Conservation (phyloP, 1,140 invertebrate genomes). For the Macrotrachela quadricornifera region DNA sequence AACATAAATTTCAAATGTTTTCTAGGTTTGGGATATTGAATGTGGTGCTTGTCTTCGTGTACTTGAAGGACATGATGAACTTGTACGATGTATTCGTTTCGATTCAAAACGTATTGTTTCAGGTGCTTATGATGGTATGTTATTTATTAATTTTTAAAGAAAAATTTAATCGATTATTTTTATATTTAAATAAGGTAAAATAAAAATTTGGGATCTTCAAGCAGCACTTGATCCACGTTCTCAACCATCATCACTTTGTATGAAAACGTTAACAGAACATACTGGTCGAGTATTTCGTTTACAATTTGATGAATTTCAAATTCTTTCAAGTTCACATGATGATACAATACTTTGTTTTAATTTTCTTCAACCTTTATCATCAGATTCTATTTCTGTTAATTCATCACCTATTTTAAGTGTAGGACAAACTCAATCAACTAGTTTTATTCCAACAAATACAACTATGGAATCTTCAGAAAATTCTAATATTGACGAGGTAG, state of each 20-base stretch:
- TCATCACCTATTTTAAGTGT: too few relatives aligned
- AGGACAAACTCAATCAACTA: too few relatives aligned
- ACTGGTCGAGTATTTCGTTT: constrained; percentile 92
- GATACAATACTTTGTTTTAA: constrained; percentile 99
- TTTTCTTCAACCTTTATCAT: constrained; percentile 35
- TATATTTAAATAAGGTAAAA: too few relatives aligned
- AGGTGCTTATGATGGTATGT: constrained; percentile 96
- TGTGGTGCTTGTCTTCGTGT: constrained; percentile 84
- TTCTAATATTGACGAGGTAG: too few relatives aligned
- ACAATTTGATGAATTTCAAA: constrained; percentile 99
- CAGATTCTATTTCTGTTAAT: too few relatives aligned
- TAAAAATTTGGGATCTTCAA: constrained; percentile 96
- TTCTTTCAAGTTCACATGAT: constrained; percentile 97
- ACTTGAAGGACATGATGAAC: constrained; percentile 93
- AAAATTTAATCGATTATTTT: too few relatives aligned
- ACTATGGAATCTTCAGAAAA: too few relatives aligned
- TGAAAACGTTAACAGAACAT: constrained; percentile 76
- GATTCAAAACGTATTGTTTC: constrained; percentile 95
- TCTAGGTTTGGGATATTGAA: constrained; percentile 73
- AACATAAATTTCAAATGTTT: too few relatives aligned
- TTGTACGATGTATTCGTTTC: constrained; percentile 86
- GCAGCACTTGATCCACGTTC: constrained; percentile 83
- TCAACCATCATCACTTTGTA: constrained; percentile 67
- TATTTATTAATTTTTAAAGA: too few relatives aligned
- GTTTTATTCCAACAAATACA: too few relatives aligned